phyloP scores from a whole-genome alignment of 2,888 invertebrate species.

The Cinara cedri region DNA sequence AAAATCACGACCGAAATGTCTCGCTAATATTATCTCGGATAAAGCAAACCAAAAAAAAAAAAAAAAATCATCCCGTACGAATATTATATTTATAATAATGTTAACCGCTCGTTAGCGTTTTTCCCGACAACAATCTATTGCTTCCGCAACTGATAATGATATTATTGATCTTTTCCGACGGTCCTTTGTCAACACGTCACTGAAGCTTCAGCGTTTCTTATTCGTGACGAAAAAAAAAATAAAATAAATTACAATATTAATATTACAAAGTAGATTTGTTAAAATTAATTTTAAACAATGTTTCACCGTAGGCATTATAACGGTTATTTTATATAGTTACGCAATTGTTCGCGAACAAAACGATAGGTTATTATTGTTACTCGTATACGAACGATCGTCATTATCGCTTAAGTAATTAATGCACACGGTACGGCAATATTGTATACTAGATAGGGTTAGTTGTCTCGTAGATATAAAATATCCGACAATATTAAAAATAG shows the following conservation, averaged over 20 bases:
- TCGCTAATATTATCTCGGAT: too few relatives aligned
- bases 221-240: not conserved
- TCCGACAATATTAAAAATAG: not conserved
- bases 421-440: not conserved
- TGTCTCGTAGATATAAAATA: constrained; percentile 20
- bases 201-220: not conserved
- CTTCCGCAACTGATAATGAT: not conserved
- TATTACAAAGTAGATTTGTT: constrained; percentile 1
- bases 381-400: constrained; percentile 43
- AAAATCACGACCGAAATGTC: too few relatives aligned
- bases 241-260: not conserved
- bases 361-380: not conserved
- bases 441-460: not conserved
- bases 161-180: not conserved
- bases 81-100: too few relatives aligned
- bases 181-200: not conserved
- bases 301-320: constrained; percentile 2
- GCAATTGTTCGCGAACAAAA: constrained; percentile 3
- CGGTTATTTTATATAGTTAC: not conserved
- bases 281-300: constrained; percentile 14
- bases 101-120: too few relatives aligned
- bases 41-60: too few relatives aligned
- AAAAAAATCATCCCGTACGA: too few relatives aligned
- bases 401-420: constrained; percentile 47
- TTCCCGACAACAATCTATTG: too few relatives aligned